A percentile compares a stretch with the other conserved stretches of the same genome.
Conservation (phyloP, 2,888 invertebrate species). For the Tetramorium bicarinatum region DNA sequence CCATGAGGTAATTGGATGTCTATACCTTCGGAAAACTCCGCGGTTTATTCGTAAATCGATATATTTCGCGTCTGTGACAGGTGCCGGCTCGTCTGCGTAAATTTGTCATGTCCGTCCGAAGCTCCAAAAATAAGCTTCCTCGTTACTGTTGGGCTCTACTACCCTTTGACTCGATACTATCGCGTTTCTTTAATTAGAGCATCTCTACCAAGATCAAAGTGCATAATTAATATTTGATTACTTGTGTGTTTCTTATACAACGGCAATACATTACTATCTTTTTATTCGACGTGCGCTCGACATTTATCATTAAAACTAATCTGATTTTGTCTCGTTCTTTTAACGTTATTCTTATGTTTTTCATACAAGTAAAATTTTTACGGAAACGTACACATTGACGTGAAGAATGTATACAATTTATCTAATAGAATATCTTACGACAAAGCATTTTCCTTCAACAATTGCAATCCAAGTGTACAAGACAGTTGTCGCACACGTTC, state of each 20-base stretch:
- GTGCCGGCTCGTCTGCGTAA: slow-evolving; percentile 52
- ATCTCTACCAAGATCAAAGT: background rate
- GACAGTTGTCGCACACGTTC: background rate
- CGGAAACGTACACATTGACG: background rate
- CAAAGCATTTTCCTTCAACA: background rate
- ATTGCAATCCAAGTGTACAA: background rate
- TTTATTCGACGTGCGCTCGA: background rate
- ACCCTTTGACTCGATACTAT: slow-evolving; percentile 29
- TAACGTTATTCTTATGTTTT: background rate
- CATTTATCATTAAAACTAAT: background rate
- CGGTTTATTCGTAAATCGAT: slow-evolving; percentile 53
- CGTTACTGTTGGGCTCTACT: background rate
- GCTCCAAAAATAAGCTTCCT: slow-evolving; percentile 48
- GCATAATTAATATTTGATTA: background rate
- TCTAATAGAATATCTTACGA: background rate
- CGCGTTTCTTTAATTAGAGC: slow-evolving; percentile 35
- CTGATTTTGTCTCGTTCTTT: background rate
- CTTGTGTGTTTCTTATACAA: background rate
- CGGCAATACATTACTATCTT: background rate
- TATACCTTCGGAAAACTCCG: slow-evolving; percentile 40
- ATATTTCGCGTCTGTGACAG: slow-evolving; percentile 52
- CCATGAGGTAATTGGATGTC: slow-evolving; percentile 53
- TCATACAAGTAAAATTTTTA: background rate
- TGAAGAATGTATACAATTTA: background rate
- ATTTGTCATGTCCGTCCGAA: slow-evolving; percentile 45